phyloP scores from a whole-genome alignment of 2,113 vertebrate genomes.

The Tylochromis polylepis region DNA sequence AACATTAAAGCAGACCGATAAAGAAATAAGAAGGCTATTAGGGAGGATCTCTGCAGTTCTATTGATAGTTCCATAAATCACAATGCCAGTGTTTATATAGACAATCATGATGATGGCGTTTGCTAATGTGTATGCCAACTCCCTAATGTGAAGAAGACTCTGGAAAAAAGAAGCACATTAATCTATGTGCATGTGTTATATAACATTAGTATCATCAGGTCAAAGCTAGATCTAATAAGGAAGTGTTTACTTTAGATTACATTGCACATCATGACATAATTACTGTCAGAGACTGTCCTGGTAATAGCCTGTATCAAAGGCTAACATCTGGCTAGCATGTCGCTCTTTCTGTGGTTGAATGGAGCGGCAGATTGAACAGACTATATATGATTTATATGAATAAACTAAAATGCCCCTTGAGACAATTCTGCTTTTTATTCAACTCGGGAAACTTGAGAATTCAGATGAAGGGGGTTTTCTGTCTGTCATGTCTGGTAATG shows the following conservation, averaged over 20 bases:
- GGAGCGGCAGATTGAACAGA: neutral
- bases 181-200: slow-evolving; percentile 25
- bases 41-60: neutral
- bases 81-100: neutral
- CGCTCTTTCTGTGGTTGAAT: neutral
- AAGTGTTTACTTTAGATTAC: slow-evolving; percentile 13
- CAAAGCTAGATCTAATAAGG: slow-evolving; percentile 7
- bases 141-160: neutral
- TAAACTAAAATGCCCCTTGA: neutral
- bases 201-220: slow-evolving; percentile 32
- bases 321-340: neutral
- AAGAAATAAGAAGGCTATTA: neutral
- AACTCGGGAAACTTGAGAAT: neutral
- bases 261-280: slow-evolving; percentile 5
- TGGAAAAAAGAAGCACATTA: neutral
- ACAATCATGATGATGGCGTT: neutral
- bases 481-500: neutral
- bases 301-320: neutral
- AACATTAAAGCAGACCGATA: neutral
- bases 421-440: neutral
- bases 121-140: neutral
- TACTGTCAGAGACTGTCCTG: neutral
- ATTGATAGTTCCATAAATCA: neutral
- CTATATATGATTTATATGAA: neutral
- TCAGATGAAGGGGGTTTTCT: neutral